phyloP scores from a whole-genome alignment of 2,888 invertebrate species.

The Stenoptilia bipunctidactyla region DNA sequence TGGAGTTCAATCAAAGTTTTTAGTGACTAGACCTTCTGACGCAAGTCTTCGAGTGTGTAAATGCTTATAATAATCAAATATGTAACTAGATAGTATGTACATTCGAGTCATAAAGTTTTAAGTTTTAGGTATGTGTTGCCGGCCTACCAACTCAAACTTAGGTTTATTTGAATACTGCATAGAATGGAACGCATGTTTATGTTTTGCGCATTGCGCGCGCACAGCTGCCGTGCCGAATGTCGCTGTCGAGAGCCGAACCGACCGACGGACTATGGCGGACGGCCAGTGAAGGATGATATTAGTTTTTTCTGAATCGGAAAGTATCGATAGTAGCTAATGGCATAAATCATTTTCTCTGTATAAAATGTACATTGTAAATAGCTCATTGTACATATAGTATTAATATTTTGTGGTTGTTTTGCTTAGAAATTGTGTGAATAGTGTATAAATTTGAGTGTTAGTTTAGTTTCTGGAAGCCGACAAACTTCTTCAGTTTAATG shows the following conservation, averaged over 20 bases:
- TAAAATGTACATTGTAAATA: conserved; percentile 81
- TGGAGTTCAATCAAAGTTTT: too few species aligned
- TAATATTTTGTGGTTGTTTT: conserved; percentile 75
- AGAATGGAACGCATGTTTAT: conserved; percentile 50
- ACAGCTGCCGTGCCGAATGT: conserved; percentile 38
- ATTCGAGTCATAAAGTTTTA: too few species aligned
- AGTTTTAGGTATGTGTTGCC: too few species aligned
- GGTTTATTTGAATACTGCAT: neutral
- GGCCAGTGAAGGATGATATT: conserved; percentile 66
- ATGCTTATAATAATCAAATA: too few species aligned
- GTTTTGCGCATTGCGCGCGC: conserved; percentile 70
- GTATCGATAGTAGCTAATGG: conserved; percentile 77
- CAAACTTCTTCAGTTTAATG: conserved; percentile 18
- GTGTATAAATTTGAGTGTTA: conserved; percentile 72
- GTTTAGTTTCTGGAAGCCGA: conserved; percentile 75
- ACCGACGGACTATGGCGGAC: conserved; percentile 70
- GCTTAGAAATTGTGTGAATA: conserved; percentile 74
- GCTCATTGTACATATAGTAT: conserved; percentile 80
- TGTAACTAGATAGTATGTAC: too few species aligned
- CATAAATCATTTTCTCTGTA: conserved; percentile 74
- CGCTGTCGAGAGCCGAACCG: conserved; percentile 36
- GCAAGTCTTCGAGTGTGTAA: too few species aligned
- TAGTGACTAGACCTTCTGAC: too few species aligned
- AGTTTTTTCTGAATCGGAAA: conserved; percentile 70
- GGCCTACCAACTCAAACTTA: too few species aligned